Evolutionary conservation across 92 coral and sea anemone genomes (phyloP), one percentile per base, ranked within the genome.

Genomic region (Chrysogorgia sp.): DNA sequence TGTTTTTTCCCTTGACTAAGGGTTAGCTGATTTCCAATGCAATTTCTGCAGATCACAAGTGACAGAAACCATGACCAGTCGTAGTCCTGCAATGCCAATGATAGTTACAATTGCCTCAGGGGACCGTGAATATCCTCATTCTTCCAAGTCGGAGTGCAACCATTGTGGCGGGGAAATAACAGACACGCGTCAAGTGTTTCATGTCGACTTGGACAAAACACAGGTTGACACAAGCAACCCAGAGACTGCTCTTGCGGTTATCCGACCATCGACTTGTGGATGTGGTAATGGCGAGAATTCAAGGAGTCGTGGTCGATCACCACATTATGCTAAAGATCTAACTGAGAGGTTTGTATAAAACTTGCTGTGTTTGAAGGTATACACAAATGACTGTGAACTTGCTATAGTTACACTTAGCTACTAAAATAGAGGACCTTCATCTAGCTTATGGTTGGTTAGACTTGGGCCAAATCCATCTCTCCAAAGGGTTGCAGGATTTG

Each of bases 131-230:
- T 72, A 53, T 56, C 33, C 79, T 40, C 79, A 41, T 43, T 53
- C 79, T 7, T 31, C 79, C 28, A 72, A 72, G 23, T 20, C 79
- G 8, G 79, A 72, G 28, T 72, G 79, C 19, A 72, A 72, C 48
- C 79, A 72, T 35, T 72, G 79, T 55, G 79, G 79, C 8, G 79
- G 79, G 17, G 79, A 72, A 41, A 65, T 72, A 34, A 64, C 79
- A n/a, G 79, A 72, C 43, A 33, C 64, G 1, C 65, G 65, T 19
- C 63, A 72, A n/a, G 79, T 72, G n/a, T 55, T 35, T 8, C 79
- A 72, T 33, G 49, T 52, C 19, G 77, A 71, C 47, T 71, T 49
- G 28, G 79, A 72, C 26, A 72, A 72, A 37, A 55, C 35, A 69
- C 4, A 64, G 0, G 55, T 49, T 8, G 55, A 69, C 48, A 28